Percentiles rank a stretch among this genome's conserved stretches.
Conservation (phyloP, 2,797 vertebrate species). For the Paramormyrops hopkinsi region DNA sequence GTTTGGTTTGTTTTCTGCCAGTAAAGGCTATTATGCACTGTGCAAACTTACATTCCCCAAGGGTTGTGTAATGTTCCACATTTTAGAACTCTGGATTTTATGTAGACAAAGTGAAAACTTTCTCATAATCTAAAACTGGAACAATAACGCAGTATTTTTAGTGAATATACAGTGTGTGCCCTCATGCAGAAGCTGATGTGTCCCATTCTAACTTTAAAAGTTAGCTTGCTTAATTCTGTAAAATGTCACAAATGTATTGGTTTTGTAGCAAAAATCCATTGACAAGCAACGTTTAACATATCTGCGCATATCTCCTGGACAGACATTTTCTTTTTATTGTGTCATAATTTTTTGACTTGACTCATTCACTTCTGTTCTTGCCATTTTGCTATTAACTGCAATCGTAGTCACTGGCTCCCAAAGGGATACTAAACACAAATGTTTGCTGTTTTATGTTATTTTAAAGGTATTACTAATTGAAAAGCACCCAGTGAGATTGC, state of each 20-base stretch:
- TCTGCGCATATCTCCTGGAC: not conserved
- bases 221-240: not conserved
- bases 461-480: not conserved
- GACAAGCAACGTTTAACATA: not conserved
- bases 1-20: not conserved
- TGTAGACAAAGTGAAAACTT: not conserved
- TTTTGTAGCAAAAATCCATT: not conserved
- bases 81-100: not conserved
- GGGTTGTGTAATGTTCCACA: not conserved
- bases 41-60: not conserved
- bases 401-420: not conserved
- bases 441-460: not conserved
- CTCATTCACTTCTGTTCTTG: not conserved
- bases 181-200: not conserved
- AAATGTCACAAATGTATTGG: not conserved
- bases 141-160: not conserved
- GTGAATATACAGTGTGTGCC: not conserved
- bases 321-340: not conserved
- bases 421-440: not conserved
- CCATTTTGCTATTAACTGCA: not conserved
- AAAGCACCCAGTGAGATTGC: not conserved
- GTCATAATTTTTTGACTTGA: not conserved
- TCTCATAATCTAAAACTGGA: not conserved
- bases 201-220: not conserved
- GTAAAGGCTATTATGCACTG: not conserved